Evolutionary conservation across 1,140 invertebrate genomes (phyloP).

Genomic region (Wiebesia pumilae): DNA sequence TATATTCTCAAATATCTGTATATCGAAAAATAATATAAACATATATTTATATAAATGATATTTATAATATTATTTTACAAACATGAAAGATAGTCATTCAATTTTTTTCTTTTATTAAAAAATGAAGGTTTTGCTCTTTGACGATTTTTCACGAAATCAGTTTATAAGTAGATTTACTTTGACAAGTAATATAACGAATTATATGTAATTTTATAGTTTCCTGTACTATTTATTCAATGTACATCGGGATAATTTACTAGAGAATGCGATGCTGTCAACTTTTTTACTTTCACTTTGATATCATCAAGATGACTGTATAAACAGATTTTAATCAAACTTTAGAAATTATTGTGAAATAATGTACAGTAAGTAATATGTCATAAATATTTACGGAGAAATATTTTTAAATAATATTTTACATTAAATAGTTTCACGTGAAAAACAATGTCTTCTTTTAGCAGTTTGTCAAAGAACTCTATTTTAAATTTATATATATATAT

Average conservation of each 20-base stretch:
- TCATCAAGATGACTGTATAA: slow-evolving; percentile 21
- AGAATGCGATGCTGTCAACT: slow-evolving; percentile 9
- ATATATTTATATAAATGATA: background rate
- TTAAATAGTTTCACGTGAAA: background rate
- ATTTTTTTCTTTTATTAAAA: background rate
- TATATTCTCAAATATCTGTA: background rate
- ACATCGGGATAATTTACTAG: background rate
- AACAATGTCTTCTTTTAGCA: background rate
- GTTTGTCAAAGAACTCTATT: no score
- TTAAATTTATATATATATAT: no score
- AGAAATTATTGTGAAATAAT: background rate
- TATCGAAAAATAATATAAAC: background rate
- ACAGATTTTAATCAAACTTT: slow-evolving; percentile 12
- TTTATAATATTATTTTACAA: background rate
- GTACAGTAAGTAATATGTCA: background rate
- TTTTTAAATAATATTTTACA: background rate
- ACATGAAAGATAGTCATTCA: background rate
- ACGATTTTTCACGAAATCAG: background rate
- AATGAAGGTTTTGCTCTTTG: background rate
- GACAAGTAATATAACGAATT: slow-evolving; percentile 4
- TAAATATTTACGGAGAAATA: background rate
- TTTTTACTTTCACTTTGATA: slow-evolving; percentile 27
- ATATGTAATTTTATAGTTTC: background rate
- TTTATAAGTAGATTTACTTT: background rate
- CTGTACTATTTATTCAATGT: slow-evolving; percentile 3